Percentiles rank a stretch among this genome's conserved stretches.
Conservation (phyloP, 2,888 invertebrate genomes). For the Polia nebulosa region DNA sequence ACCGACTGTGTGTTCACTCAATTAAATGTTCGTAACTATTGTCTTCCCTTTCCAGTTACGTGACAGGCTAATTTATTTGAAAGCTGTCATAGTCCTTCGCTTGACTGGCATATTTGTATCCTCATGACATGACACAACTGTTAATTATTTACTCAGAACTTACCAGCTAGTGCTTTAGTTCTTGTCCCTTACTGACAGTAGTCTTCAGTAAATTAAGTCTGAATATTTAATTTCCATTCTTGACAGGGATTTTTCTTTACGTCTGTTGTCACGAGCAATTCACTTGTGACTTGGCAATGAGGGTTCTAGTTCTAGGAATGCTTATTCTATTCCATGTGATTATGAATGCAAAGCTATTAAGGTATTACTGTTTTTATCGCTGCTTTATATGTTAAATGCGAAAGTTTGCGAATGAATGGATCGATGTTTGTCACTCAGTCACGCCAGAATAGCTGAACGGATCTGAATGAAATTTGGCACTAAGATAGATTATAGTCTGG, state of each 20-base stretch:
- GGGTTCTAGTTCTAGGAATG: constrained; percentile 15
- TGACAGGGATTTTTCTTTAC: constrained; percentile 24
- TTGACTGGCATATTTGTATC: constrained; percentile 60
- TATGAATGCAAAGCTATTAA: constrained; percentile 9
- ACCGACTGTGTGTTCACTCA: constrained; percentile 52
- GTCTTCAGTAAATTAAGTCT: constrained; percentile 11
- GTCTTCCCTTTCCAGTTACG: constrained; percentile 48
- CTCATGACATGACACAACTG: constrained; percentile 41
- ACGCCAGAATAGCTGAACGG: too few relatives aligned
- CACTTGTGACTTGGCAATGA: constrained; percentile 28
- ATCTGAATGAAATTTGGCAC: too few relatives aligned
- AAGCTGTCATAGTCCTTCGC: constrained; percentile 52
- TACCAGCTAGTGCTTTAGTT: constrained; percentile 27
- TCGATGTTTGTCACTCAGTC: too few relatives aligned
- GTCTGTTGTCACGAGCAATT: constrained; percentile 26
- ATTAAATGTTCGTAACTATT: constrained; percentile 58
- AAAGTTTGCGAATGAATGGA: too few relatives aligned
- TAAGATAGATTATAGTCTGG: too few relatives aligned
- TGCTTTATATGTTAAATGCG: neutral
- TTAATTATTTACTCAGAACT: constrained; percentile 39
- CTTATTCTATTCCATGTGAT: constrained; percentile 13
- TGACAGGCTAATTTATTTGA: constrained; percentile 61
- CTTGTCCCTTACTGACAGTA: constrained; percentile 12
- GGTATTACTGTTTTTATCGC: neutral
- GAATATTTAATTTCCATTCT: constrained; percentile 32